Conservation (phyloP, 2,888 invertebrate species). For the Eristalis tenax region DNA sequence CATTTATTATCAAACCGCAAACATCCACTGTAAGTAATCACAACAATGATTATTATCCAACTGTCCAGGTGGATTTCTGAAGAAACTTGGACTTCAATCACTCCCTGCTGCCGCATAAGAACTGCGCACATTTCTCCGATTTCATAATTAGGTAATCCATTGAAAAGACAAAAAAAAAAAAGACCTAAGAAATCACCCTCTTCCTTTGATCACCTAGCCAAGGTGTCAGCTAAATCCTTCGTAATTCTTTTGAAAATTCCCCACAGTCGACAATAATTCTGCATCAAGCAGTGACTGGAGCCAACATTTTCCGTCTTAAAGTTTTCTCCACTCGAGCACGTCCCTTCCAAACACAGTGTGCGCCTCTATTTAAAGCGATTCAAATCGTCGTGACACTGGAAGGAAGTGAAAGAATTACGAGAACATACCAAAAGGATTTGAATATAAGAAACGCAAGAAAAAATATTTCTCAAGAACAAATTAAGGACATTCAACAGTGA, state of each 20-base stretch:
- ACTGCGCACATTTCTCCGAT: not conserved
- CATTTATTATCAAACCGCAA: too few relatives aligned
- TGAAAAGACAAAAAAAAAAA: not conserved
- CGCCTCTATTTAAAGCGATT: not conserved
- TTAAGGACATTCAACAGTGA: constrained; percentile 42
- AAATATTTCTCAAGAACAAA: constrained; percentile 4
- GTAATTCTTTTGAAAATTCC: not conserved
- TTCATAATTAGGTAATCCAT: not conserved
- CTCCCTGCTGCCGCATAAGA: too few relatives aligned
- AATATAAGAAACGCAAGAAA: not conserved
- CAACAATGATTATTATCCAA: too few relatives aligned
- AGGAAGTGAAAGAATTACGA: not conserved
- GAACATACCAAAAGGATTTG: not conserved
- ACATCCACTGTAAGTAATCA: too few relatives aligned
- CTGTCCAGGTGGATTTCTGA: too few relatives aligned
- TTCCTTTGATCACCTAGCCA: not conserved
- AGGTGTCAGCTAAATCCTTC: not conserved
- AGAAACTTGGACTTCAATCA: too few relatives aligned
- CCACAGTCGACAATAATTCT: not conserved
- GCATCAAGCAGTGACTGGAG: not conserved
- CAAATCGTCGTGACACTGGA: not conserved
- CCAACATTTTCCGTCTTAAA: not conserved
- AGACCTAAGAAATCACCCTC: not conserved
- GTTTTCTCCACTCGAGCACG: too few relatives aligned
- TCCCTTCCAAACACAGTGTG: not conserved